Evolutionary conservation across 2,888 invertebrate species (phyloP).

Genomic region (Brachynemurus nebulosus): DNA sequence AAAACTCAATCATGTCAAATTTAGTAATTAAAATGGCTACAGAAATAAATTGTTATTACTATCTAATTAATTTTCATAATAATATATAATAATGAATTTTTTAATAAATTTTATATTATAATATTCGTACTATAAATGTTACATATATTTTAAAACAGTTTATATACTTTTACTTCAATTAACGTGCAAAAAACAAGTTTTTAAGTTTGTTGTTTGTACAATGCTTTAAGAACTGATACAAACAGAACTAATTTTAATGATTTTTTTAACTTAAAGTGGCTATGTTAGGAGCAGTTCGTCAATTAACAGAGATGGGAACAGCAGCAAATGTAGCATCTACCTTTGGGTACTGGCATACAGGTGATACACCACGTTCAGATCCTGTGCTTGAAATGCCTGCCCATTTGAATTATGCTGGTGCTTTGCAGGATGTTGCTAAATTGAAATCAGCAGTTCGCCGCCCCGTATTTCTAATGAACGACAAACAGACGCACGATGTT

Average conservation of each 20-base stretch:
- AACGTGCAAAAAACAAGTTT: no score
- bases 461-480: constrained; percentile 19
- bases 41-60: constrained; percentile 5
- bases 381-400: constrained; percentile 10
- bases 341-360: constrained; percentile 19
- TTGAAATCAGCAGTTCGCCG: constrained; percentile 16
- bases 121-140: no score
- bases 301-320: constrained; percentile 16
- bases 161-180: no score
- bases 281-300: constrained; percentile 10
- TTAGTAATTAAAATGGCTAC: constrained; percentile 11
- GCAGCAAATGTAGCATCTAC: constrained; percentile 17
- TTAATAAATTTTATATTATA: no score
- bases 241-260: background rate
- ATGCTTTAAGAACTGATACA: background rate
- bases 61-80: constrained; percentile 1
- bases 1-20: constrained; percentile 7
- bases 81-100: no score
- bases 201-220: background rate
- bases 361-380: constrained; percentile 12
- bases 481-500: constrained; percentile 20
- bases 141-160: no score
- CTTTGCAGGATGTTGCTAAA: constrained; percentile 17
- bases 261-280: constrained; percentile 1
- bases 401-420: constrained; percentile 16